Evolutionary conservation across 2,113 vertebrate species (phyloP), one percentile per base, ranked within the genome.

Genomic region (Colistium nudipinnis): DNA sequence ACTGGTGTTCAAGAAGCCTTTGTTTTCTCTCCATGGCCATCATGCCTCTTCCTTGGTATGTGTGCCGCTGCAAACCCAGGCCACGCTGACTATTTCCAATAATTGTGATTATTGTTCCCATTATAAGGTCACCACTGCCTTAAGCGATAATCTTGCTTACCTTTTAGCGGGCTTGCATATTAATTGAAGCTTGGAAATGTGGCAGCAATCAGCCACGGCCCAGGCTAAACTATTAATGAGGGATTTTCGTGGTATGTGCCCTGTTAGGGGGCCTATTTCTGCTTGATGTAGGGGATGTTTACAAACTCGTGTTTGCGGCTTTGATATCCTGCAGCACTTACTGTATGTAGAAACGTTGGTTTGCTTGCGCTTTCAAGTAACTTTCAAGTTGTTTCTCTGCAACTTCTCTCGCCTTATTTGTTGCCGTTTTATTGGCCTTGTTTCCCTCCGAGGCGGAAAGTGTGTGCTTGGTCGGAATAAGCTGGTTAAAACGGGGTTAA

Each of bases 91-190:
- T 62, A 17, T 78, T 81, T 76, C 59, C 62, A 54, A 33, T 68
- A 66, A 74, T n/a, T 70, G 64, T 41, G 76, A 76, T 82, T n/a
- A n/a, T 78, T 74, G 70, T 70, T 80, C 53, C 69, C 74, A 53
- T 83, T 62, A 74, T 74, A 70, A 80, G 80, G 78, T 80, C 82
- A 62, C 12, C 12, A 16, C 19, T 63, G 53, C 73, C 54, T 76
- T 65, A 59, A 74, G 49, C 56, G 7, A 33, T 73, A 67, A 48
- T 51, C 38, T 47, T 53, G 39, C 17, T 53, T 64, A 56, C 51
- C 30, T 35, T 51, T 69, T 55, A 25, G 55, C 60, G 9, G 39
- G 36, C 48, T 78, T 78, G 74, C 54, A 60, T 47, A 74, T 62
- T 56, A 71, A 69, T 62, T 51, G 28, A 47, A 77, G 56, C 27